Base-by-base conservation (phyloP, 2,888 invertebrate genomes). In the Ichneumon xanthorius region DNA sequence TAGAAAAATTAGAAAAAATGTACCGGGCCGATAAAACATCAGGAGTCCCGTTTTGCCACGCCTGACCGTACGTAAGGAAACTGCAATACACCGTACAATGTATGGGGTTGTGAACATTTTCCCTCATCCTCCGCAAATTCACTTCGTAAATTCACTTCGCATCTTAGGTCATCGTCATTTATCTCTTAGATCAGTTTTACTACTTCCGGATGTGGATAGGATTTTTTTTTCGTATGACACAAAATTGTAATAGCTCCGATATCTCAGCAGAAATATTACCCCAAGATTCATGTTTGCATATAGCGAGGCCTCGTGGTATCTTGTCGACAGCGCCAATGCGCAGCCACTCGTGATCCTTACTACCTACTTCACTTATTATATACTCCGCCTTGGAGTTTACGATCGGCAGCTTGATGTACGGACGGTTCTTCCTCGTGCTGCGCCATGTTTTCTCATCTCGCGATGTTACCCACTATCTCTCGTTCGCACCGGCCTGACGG, bases 81-180 rank as follows among this genome's bases (percentile, higher is more conserved):
- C 40, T 40, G 11, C 16, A 16, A 48, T 48, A 48, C 16, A 48
- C 16, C 4, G 45, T 16, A 16, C 16, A 48, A 48, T 4, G 16
- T 50, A 30, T 14, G 50, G n/a, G 33, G 67, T 22, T 26, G 55
- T 67, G 55, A 50, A 77, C 22, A 40, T 37, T 16, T 63, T 16
- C 6, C n/a, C 63, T 63, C 63, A 89, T 90, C 88, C 40, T 89
- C 67, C 86, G 88, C 5, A 16, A 48, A 84, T 87, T 77, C 86
- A 86, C 81, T 85, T 82, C 86, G 89, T 92, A 89, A 90, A 90
- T 90, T 90, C 84, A 76, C 58, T 37, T 68, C 53, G 16, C 30
- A 33, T 63, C 16, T 22, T 30, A 4, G 61, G 11, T 26, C 22
- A 61, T 61, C 61, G 30, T 5, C 16, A 61, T 61, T 61, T 30